phyloP scores from a whole-genome alignment of 1,140 invertebrate species.

The Drosophila miranda region DNA sequence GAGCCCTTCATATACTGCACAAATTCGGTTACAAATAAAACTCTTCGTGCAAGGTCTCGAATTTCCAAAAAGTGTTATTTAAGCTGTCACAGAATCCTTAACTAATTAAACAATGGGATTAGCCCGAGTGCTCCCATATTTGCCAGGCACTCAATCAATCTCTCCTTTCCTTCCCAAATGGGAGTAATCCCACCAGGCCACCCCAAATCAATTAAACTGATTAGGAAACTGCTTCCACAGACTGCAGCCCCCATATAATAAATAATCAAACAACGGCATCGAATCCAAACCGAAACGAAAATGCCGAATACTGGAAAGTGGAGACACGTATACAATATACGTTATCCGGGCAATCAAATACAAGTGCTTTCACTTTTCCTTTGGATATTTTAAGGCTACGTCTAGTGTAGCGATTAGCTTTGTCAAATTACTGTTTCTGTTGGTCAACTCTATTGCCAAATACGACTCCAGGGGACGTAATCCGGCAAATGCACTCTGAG shows the following conservation, averaged over 20 bases:
- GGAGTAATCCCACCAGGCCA: background rate
- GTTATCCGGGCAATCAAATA: slow-evolving; percentile 33
- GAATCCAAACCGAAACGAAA: slow-evolving; percentile 11
- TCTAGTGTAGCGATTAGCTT: slow-evolving; percentile 49
- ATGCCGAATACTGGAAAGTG: slow-evolving; percentile 4
- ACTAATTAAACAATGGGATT: no score
- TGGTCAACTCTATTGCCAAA: slow-evolving; percentile 44
- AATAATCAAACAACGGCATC: slow-evolving; percentile 16
- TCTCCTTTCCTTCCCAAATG: background rate
- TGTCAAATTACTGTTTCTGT: slow-evolving; percentile 5
- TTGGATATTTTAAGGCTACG: slow-evolving; percentile 32
- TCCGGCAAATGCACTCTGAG: slow-evolving; percentile 41
- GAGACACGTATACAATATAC: background rate
- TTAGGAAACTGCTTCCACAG: slow-evolving; percentile 34
- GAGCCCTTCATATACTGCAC: no score
- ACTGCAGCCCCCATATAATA: slow-evolving; percentile 14
- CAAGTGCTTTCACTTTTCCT: slow-evolving; percentile 47
- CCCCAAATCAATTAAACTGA: slow-evolving; percentile 60
- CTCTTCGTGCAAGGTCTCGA: no score
- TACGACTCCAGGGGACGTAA: slow-evolving; percentile 24
- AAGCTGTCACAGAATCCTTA: no score
- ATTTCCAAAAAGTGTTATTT: no score
- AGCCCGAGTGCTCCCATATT: no score
- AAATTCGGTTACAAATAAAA: no score
- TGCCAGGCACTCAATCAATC: slow-evolving; percentile 18